Evolutionary conservation across 37 sponge, comb jelly and placozoan genomes (phyloP), one percentile per base, ranked within the genome.

Genomic region (Aplysina aerophoba): DNA sequence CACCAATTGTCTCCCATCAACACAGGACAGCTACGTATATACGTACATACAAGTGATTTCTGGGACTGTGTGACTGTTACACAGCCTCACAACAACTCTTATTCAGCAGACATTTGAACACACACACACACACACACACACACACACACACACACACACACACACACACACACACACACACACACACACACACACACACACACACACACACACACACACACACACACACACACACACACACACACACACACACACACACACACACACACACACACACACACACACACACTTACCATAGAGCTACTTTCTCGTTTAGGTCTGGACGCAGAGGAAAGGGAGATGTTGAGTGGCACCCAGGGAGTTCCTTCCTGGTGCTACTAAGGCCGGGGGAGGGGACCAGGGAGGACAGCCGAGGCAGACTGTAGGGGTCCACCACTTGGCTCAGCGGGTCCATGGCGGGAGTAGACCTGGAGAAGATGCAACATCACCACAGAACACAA

Each of bases 301-400:
- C 87, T 17, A 94, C 37, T 61, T 94, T 94, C 62, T 58, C 44
- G 74, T 94, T 94, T 0, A 94, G 92, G 50, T 88, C 91, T 22
- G 73, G 84, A 8, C 87, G 30, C 28, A 94, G 55, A 15, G 89
- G 39, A 57, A 94, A 94, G 8, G 94, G 92, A 0, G 91, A 83
- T 15, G 58, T 66, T 41, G 56, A 50, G 67, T 94, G 86, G 33
- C 66, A 81, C 21, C 82, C 88, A 27, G 88, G 68, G 0, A 68
- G 25, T 0, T 35, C 34, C 14, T 62, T 40, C 16, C 21, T 13
- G 17, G 78, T 28, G 21, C 85, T 36, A 13, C 57, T 58, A 1
- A 31, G 63, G 16, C 38, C 11, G 11, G 66, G 63, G 38, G 64
- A 33, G 41, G 56, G 38, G 14, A 24, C 94, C 92, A 94, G 57